Base-by-base conservation (phyloP, 30 jellyfish, hydroid and myxozoan species). In the Turritopsis dohrnii region DNA sequence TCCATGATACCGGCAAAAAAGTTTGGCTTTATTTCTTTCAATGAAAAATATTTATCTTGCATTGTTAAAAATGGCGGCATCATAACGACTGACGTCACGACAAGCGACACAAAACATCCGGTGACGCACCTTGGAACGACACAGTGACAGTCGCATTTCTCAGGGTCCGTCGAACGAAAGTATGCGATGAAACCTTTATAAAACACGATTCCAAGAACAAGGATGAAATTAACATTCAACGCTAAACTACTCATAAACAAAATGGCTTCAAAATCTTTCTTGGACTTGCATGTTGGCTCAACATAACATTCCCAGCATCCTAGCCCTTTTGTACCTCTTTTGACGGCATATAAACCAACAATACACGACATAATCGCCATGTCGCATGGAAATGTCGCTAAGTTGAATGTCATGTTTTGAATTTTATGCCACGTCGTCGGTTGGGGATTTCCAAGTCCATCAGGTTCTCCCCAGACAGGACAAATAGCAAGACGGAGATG, bases 221-320 rank as follows among this genome's bases (percentile, higher is more conserved):
- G 25, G 26, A 66, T 53, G 76, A 71, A 85, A 75, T 76, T 85
- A 1, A 76, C 21, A 27, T 71, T 85, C 76, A 85, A 20, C 0
- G 92, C 82, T 21, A 85, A 29, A 52, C 92, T 85, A 52, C 87
- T 85, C 89, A 28, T 60, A 29, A 76, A 75, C 52, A 53, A 8
- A 1, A 85, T 29, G 19, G 65, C 88, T 18, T 85, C 92, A 16
- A 85, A 54, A 30, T 76, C 89, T 29, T 52, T 41, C 75, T 54
- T 52, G 19, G 71, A 21, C 31, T 0, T 52, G 71, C 92, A 85
- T 0, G 88, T 85, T 27, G 79, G 83, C n/a, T 73, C 81, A 17
- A n/a, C 54, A 54, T 28, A 76, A 79, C 92, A 85, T 85, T 85
- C 81, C 92, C 92, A 85, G 31, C 92, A 85, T 20, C 83, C 89